Base-by-base conservation (phyloP, 2,888 invertebrate species). In the Dysmachus trigonus region DNA sequence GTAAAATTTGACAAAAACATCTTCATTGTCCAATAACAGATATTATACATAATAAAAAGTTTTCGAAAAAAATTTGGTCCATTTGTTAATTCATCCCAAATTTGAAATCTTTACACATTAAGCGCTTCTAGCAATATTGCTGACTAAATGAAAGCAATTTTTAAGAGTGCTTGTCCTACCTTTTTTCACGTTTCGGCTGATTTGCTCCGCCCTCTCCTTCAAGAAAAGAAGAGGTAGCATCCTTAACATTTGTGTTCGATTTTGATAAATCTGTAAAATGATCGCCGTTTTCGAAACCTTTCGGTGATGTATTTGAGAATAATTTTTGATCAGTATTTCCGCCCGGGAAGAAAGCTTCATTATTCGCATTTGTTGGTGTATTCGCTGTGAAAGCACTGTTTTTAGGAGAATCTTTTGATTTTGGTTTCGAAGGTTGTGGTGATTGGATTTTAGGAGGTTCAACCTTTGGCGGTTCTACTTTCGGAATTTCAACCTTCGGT, bases 191-290 rank as follows among this genome's bases (percentile, higher is more conserved):
- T 22, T 41, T 38, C 41, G 35, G 85, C 5, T 73, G 85, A 33
- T 72, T 85, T 22, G 31, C 79, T 79, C 77, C 38, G 30, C 88
- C 88, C 87, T 92, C 92, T 85, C 90, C 90, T 81, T 89, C 89
- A 51, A 92, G 89, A 84, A 92, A 92, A 35, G 91, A 90, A 71
- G 88, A 89, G 79, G 91, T 92, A 85, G 91, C 91, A 88, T 90
- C 90, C 89, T 91, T 91, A 3, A 90, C 77, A 87, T 91, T 90
- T 79, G 89, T 87, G 71, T 87, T 90, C 10, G 87, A 86, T 79
- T 85, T 86, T 13, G 53, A 51, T 82, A 53, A 86, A 35, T 71
- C 71, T 38, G 71, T 82, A 71, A 62, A 82, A 35, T 71, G 62
- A 18, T 91, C 90, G 8, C 89, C 89, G 72, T 89, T 89, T 87